Base-by-base conservation (phyloP, 2,888 invertebrate genomes). In the Ctena decussata region DNA sequence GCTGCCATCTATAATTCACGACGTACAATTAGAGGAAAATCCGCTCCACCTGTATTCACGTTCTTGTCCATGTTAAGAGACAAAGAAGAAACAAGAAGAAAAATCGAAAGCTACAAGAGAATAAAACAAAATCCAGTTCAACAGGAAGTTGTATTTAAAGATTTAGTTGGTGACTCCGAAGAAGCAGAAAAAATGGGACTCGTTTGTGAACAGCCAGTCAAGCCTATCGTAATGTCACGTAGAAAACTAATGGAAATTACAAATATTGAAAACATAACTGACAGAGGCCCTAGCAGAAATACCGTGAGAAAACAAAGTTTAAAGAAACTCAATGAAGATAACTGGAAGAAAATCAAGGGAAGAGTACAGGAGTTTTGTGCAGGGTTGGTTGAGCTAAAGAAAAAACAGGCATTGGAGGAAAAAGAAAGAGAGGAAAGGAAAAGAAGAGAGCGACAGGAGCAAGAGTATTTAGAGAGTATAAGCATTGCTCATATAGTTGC, bases 231-330 rank as follows among this genome's bases (percentile, higher is more conserved):
- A 3, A 89, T 92, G 90, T 91, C 92, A 21, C 84, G 87, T 1
- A 86, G 92, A 77, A 78, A 88, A 46, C 77, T 91, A 70, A 92
- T 86, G 81, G 89, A 91, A 87, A 80, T 92, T 30, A 85, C 91
- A 21, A 84, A 89, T 70, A 78, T 83, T n/a, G 87, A 91, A 27
- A 89, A 86, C 39, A 46, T 83, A 12, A 82, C 83, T 8, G 91
- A 92, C 70, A 73, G 86, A 44, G 89, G 88, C 32, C 88, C 90
- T 6, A 91, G 86, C 76, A 80, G 89, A 83, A 86, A 87, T 49
- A 86, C 86, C 0, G 21, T 73, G 37, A 44, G 80, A 74, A 83
- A 83, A 74, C 83, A 81, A 44, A 78, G 76, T 27, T 76, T 86
- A 21, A 78, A 77, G 72, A 53, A 46, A 12, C n/a, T 73, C 30